Conservation (phyloP, 2,888 invertebrate species). For the Junonia oenone region DNA sequence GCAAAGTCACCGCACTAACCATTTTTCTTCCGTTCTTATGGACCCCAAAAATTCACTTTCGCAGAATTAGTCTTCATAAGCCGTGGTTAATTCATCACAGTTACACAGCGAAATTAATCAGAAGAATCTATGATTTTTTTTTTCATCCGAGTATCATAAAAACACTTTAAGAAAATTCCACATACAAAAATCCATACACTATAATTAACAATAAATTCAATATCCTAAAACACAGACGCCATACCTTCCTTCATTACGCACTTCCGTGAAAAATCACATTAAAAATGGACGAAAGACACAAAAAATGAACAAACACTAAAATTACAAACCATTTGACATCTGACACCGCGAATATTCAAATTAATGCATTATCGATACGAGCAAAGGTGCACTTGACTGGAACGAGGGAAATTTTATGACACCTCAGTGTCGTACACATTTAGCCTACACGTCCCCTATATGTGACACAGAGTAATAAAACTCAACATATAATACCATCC, state of each 20-base stretch:
- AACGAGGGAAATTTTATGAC: conserved; percentile 60
- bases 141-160: not conserved
- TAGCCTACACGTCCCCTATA: conserved; percentile 32
- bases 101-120: conserved; percentile 30
- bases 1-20: conserved; percentile 56
- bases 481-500: not conserved
- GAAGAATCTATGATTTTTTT: not conserved
- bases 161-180: not conserved
- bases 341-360: conserved; percentile 80
- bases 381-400: conserved; percentile 66
- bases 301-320: conserved; percentile 62
- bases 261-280: conserved; percentile 57
- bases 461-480: conserved; percentile 39
- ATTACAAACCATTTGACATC: conserved; percentile 79
- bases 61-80: conserved; percentile 57
- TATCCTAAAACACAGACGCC: conserved; percentile 25
- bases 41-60: conserved; percentile 63
- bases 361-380: conserved; percentile 76
- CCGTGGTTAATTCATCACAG: conserved; percentile 62
- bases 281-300: conserved; percentile 38
- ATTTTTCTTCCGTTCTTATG: conserved; percentile 63
- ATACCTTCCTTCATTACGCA: conserved; percentile 35
- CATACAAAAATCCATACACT: not conserved
- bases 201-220: conserved; percentile 25
- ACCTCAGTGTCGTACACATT: conserved; percentile 43